Conservation (phyloP, 2,797 vertebrate species). For the Eutrigla gurnardus region DNA sequence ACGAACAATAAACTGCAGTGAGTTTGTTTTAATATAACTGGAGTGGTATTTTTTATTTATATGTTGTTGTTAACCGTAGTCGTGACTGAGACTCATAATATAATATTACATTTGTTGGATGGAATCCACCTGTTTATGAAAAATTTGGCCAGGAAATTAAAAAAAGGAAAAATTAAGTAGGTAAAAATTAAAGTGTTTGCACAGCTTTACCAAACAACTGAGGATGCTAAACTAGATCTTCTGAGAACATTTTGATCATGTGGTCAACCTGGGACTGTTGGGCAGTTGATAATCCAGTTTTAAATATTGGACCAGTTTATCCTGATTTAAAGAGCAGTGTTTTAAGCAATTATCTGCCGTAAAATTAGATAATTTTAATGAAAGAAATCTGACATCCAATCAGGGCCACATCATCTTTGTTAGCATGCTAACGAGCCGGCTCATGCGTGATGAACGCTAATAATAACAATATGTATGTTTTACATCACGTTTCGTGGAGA, state of each 20-base stretch:
- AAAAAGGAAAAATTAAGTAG: too few species aligned
- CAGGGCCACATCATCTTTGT: not conserved
- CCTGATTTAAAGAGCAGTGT: not conserved
- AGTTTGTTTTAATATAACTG: not conserved
- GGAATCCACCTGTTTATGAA: too few species aligned
- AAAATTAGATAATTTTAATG: not conserved
- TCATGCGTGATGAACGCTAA: not conserved
- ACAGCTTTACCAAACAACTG: not conserved
- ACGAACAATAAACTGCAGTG: not conserved
- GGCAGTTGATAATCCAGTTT: not conserved
- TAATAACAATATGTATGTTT: not conserved
- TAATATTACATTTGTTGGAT: too few species aligned
- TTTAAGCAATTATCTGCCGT: too few species aligned
- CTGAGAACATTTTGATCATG: not conserved
- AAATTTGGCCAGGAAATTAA: too few species aligned
- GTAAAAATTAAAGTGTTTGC: too few species aligned
- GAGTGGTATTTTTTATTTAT: too few species aligned
- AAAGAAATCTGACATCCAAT: not conserved
- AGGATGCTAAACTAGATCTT: not conserved
- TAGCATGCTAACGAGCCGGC: constrained; percentile 18
- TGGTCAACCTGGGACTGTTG: not conserved
- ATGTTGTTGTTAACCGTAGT: too few species aligned
- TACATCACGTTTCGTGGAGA: not conserved
- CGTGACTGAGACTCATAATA: too few species aligned
- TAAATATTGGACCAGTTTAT: not conserved